A percentile compares a stretch with the other conserved stretches of the same genome.
Conservation (phyloP, 2,888 invertebrate species). For the Drosophila neotestacea region DNA sequence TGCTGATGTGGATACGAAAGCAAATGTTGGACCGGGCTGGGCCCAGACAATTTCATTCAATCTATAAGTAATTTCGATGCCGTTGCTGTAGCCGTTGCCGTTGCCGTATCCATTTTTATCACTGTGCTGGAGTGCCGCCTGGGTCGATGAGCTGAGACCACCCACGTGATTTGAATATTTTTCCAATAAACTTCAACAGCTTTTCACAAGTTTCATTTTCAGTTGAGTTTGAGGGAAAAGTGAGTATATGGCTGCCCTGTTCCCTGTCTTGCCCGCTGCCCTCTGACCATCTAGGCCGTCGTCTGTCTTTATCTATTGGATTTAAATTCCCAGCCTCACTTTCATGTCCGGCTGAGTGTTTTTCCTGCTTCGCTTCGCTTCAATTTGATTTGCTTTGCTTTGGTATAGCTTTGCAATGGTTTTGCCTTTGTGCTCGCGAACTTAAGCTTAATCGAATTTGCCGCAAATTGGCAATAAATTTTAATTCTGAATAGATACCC, state of each 20-base stretch:
- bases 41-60: conserved; percentile 74
- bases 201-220: conserved; percentile 64
- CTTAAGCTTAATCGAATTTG: conserved; percentile 81
- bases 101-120: conserved; percentile 58
- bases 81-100: conserved; percentile 57
- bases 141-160: conserved; percentile 70
- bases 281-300: conserved; percentile 37
- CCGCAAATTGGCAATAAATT: conserved; percentile 83
- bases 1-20: conserved; percentile 15
- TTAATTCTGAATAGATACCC: conserved; percentile 74
- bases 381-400: conserved; percentile 40
- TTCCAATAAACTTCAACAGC: conserved; percentile 82
- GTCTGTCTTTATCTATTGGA: conserved; percentile 78
- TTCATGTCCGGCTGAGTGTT: conserved; percentile 75
- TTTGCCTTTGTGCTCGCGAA: conserved; percentile 52
- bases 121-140: conserved; percentile 43
- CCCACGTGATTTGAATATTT: conserved; percentile 83
- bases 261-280: not conserved
- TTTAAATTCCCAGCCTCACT: conserved; percentile 74
- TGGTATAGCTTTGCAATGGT: conserved; percentile 9
- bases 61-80: conserved; percentile 79
- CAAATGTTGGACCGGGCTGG: conserved; percentile 3
- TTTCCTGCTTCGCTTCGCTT: conserved; percentile 58
- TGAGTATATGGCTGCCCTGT: conserved; percentile 12
- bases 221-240: conserved; percentile 41